These are phyloP conservation scores for Thera obeliscata DNA, from an alignment of 2,888 invertebrate genomes.

Conservation along the genomic window DNA sequence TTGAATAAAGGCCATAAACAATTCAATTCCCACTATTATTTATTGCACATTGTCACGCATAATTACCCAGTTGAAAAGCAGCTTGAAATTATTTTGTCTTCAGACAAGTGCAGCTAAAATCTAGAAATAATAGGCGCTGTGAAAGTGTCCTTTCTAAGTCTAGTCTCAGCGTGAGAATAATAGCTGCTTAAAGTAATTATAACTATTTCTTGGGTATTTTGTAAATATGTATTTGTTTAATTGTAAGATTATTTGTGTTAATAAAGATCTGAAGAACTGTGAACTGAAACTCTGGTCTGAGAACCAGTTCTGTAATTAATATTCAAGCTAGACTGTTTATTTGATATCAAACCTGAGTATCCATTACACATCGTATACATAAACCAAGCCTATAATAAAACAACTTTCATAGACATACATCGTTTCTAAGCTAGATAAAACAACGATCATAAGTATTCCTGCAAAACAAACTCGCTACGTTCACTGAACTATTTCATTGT, in stretches of 20 bases:
- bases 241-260: too few relatives aligned
- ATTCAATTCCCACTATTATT: constrained; percentile 35
- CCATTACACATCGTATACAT: constrained; percentile 5
- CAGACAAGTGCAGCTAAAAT: neutral
- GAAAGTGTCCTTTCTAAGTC: too few relatives aligned
- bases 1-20: constrained; percentile 31
- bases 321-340: constrained; percentile 1
- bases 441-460: neutral
- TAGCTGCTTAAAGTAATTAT: neutral
- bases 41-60: constrained; percentile 41
- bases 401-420: too few relatives aligned
- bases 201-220: neutral
- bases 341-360: constrained; percentile 7
- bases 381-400: too few relatives aligned
- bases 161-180: neutral
- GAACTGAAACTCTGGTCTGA: too few relatives aligned
- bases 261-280: too few relatives aligned
- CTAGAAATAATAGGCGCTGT: neutral
- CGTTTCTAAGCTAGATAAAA: constrained; percentile 1
- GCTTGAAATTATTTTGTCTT: constrained; percentile 12
- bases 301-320: neutral
- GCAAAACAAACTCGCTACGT: constrained; percentile 29
- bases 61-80: constrained; percentile 26
- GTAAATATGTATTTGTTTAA: too few relatives aligned
- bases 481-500: constrained; percentile 49